Evolutionary conservation across 2,113 vertebrate genomes (phyloP).

Genomic region (Carassius carassius): DNA sequence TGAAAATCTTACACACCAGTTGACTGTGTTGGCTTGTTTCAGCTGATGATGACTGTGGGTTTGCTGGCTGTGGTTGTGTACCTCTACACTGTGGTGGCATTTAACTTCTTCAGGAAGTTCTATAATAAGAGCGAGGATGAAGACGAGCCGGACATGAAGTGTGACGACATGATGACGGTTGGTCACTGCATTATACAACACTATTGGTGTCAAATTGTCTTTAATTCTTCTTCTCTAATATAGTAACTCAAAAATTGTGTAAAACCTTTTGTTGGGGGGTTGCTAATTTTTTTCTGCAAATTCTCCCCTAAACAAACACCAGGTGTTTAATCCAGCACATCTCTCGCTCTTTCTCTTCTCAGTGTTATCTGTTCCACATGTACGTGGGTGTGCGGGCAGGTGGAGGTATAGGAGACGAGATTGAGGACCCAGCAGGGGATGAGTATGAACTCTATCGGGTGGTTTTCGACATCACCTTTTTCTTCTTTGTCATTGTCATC

Average conservation of each 20-base stretch:
- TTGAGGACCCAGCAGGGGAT: constrained; percentile 90
- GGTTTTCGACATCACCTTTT: constrained; percentile 94
- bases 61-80: constrained; percentile 90
- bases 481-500: constrained; percentile 95
- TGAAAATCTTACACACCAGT: background rate
- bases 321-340: background rate
- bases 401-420: constrained; percentile 92
- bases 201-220: background rate
- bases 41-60: constrained; percentile 93
- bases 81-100: constrained; percentile 91
- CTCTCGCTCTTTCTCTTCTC: constrained; percentile 5
- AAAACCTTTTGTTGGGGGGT: background rate
- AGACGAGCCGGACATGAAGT: constrained; percentile 93
- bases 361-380: constrained; percentile 97
- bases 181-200: background rate
- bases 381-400: constrained; percentile 92
- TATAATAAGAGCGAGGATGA: constrained; percentile 95
- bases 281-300: background rate
- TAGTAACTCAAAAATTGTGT: no score
- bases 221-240: background rate
- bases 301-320: background rate
- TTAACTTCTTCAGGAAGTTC: constrained; percentile 96
- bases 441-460: constrained; percentile 92
- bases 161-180: constrained; percentile 93
- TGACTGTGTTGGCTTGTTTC: constrained; percentile 5